These are phyloP conservation scores for Eulacestoma nigropectus DNA, from an alignment of 2,113 vertebrate species.

Conservation along the genomic window DNA sequence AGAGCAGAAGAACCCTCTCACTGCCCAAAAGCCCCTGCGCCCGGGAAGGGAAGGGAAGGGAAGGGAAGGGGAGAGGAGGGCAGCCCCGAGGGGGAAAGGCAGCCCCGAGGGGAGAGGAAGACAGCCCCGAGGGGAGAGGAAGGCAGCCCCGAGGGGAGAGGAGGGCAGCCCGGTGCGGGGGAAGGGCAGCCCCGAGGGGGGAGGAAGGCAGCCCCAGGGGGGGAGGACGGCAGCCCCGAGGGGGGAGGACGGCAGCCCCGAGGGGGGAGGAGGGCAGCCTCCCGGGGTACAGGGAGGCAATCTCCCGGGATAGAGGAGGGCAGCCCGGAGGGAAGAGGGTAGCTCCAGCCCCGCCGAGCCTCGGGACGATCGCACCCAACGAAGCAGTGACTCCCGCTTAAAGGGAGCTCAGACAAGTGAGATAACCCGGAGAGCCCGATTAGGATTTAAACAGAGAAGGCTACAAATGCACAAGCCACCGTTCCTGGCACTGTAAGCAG, in stretches of 20 bases:
- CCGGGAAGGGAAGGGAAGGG: no score
- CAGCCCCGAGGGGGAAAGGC: not conserved
- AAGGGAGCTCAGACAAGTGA: not conserved
- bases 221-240: not conserved
- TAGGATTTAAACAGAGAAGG: not conserved
- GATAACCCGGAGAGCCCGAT: not conserved
- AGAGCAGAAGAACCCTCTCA: not conserved
- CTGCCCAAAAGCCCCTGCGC: rapidly evolving
- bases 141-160: not conserved
- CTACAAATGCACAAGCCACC: not conserved
- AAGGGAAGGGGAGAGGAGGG: no score
- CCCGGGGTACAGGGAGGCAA: no score
- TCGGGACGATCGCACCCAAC: not conserved
- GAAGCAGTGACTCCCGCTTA: not conserved
- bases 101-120: no score
- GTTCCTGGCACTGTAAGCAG: not conserved
- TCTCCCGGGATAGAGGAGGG: no score
- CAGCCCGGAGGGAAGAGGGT: not conserved
- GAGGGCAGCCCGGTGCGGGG: not conserved
- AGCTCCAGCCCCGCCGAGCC: not conserved
- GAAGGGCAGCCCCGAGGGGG: not conserved
- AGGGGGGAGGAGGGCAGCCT: not conserved
- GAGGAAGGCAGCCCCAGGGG: not conserved
- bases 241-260: not conserved
- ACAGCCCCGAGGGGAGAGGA: not conserved